Conservation (phyloP, 2,797 vertebrate species). For the Otus scops region DNA sequence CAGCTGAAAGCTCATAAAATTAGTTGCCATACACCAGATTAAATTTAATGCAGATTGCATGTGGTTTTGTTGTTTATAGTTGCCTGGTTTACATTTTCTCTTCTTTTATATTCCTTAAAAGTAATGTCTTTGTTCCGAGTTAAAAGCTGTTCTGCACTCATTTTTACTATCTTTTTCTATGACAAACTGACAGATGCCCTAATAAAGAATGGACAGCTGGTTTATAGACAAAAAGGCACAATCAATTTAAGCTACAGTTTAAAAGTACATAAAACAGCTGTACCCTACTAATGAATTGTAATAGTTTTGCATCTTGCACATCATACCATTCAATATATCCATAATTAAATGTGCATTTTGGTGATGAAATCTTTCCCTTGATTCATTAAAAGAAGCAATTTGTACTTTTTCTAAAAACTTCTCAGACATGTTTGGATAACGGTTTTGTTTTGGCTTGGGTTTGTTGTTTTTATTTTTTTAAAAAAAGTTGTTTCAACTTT, state of each 20-base stretch:
- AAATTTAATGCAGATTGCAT: not conserved
- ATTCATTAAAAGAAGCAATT: slow-evolving; percentile 23
- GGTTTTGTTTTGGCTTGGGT: not conserved
- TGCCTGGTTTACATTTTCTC: not conserved
- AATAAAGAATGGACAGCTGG: slow-evolving; percentile 69
- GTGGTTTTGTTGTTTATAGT: not conserved
- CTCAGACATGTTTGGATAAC: not conserved
- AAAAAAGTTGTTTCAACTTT: slow-evolving; percentile 6
- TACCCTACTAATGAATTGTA: slow-evolving; percentile 56
- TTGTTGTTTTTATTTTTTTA: not conserved
- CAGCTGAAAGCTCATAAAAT: not conserved
- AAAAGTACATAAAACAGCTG: slow-evolving; percentile 69
- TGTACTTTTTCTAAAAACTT: slow-evolving; percentile 19
- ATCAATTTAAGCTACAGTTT: slow-evolving; percentile 64
- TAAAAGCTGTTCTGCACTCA: slow-evolving; percentile 13
- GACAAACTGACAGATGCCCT: slow-evolving; percentile 65
- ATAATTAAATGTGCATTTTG: slow-evolving; percentile 60
- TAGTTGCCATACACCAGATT: not conserved
- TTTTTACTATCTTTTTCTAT: slow-evolving; percentile 33
- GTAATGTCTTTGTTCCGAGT: not conserved
- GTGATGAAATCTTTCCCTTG: slow-evolving; percentile 48
- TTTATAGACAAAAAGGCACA: slow-evolving; percentile 46
- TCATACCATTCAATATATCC: slow-evolving; percentile 34
- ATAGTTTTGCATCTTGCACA: slow-evolving; percentile 39
- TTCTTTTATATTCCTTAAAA: slow-evolving; percentile 3